Evolutionary conservation across 2,113 vertebrate species (phyloP).

Genomic region (Paramisgurnus dabryanus): DNA sequence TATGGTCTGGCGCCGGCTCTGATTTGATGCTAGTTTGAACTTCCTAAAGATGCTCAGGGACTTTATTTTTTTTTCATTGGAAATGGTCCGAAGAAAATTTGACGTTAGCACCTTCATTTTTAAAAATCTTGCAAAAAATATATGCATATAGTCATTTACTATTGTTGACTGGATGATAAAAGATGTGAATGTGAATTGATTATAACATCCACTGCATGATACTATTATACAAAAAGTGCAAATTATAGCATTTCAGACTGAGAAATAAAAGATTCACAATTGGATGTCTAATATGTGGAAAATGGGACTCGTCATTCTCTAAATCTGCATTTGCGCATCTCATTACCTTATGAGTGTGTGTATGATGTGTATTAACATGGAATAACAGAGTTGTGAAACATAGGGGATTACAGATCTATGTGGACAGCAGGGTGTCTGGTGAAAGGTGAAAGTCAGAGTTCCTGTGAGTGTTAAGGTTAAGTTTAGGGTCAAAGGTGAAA

Average conservation of each 20-base stretch:
- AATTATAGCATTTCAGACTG: background rate
- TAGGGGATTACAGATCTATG: slow-evolving; percentile 70
- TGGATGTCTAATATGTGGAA: slow-evolving; percentile 8
- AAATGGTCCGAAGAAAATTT: too few relatives aligned
- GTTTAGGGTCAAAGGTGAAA: slow-evolving; percentile 67
- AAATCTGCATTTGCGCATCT: slow-evolving; percentile 28
- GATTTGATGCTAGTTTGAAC: too few relatives aligned
- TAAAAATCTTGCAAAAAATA: too few relatives aligned
- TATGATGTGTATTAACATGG: slow-evolving; percentile 11
- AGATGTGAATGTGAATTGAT: too few relatives aligned
- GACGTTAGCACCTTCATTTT: too few relatives aligned
- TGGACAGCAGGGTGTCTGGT: slow-evolving; percentile 60
- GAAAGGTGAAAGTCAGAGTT: slow-evolving; percentile 63
- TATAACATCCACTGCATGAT: too few relatives aligned
- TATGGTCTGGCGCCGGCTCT: too few relatives aligned
- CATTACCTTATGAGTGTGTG: slow-evolving; percentile 6
- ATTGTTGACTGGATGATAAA: too few relatives aligned
- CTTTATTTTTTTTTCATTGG: too few relatives aligned
- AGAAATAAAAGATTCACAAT: slow-evolving; percentile 23
- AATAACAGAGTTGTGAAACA: slow-evolving; percentile 20
- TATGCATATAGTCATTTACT: too few relatives aligned
- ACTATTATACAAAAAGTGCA: background rate
- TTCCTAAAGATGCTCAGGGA: too few relatives aligned
- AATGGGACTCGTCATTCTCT: slow-evolving; percentile 26
- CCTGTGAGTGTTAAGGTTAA: slow-evolving; percentile 73